Percentiles rank a stretch among this genome's conserved stretches.
Conservation (phyloP, 92 coral and sea anemone species). For the Phenganax marumi region DNA sequence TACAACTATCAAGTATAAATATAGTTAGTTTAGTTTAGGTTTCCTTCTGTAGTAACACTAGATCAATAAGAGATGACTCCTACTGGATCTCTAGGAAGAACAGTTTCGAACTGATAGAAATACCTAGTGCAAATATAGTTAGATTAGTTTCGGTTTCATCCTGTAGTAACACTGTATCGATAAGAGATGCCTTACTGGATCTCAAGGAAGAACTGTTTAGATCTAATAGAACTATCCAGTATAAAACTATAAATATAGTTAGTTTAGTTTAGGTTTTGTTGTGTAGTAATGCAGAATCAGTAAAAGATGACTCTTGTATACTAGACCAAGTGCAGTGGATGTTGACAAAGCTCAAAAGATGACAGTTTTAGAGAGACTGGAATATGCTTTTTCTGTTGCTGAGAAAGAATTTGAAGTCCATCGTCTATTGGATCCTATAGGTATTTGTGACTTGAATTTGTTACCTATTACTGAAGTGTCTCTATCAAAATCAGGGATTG, state of each 20-base stretch:
- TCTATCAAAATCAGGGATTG: no score
- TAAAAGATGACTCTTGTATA: neutral
- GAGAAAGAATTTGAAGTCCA: conserved; percentile 73
- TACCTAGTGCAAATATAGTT: neutral
- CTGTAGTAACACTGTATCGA: neutral
- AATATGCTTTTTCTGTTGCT: conserved; percentile 71
- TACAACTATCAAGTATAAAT: no score
- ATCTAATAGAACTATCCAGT: no score
- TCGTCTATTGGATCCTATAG: conserved; percentile 80
- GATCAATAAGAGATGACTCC: neutral
- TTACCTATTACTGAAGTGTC: no score
- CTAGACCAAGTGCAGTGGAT: conserved; percentile 72
- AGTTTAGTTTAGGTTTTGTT: neutral
- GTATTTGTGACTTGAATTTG: conserved; percentile 26
- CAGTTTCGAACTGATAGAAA: no score
- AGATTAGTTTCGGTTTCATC: neutral
- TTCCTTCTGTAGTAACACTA: neutral
- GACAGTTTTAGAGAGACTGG: conserved; percentile 63
- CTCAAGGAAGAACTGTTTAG: no score
- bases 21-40: neutral
- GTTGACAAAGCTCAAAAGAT: conserved; percentile 54
- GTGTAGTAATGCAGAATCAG: neutral
- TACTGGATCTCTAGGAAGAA: neutral
- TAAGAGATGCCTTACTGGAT: neutral
- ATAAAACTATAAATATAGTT: neutral